Conservation (phyloP, 1,140 invertebrate species). For the Hypothenemus hampei region DNA sequence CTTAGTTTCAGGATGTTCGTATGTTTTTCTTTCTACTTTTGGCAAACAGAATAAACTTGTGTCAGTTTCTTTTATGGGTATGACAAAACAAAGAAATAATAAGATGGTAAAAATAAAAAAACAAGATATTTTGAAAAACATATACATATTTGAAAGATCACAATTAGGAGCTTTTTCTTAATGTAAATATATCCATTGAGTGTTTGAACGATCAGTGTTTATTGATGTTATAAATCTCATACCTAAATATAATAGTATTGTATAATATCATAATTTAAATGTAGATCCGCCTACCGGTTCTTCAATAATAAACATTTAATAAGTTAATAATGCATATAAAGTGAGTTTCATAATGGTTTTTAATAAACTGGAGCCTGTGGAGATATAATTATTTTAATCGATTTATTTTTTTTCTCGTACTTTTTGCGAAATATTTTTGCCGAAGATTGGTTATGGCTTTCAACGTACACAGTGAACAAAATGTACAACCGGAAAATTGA, state of each 20-base stretch:
- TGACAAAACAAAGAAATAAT: background rate
- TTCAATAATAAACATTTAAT: slow-evolving; percentile 15
- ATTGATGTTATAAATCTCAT: no score
- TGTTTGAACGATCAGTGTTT: no score
- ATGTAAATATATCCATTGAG: no score
- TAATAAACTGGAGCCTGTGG: slow-evolving; percentile 10
- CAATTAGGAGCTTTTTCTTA: no score
- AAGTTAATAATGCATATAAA: slow-evolving; percentile 16
- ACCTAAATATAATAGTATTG: no score
- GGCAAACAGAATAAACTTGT: slow-evolving; percentile 8
- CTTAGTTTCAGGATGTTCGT: slow-evolving; percentile 6
- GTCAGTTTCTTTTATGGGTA: slow-evolving; percentile 2
- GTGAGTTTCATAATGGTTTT: slow-evolving; percentile 13
- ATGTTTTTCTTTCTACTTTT: slow-evolving; percentile 12
- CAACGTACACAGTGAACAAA: background rate
- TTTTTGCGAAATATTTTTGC: slow-evolving; percentile 10
- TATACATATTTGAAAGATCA: no score
- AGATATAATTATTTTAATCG: slow-evolving; percentile 14
- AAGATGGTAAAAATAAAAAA: no score
- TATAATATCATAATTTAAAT: slow-evolving; percentile 5
- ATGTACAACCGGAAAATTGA: no score
- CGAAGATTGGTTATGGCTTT: slow-evolving; percentile 1
- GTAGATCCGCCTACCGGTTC: slow-evolving; percentile 8
- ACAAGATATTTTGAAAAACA: no score
- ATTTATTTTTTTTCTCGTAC: slow-evolving; percentile 6